phyloP scores from a whole-genome alignment of 2,797 vertebrate species.

The Okamejei kenojei region DNA sequence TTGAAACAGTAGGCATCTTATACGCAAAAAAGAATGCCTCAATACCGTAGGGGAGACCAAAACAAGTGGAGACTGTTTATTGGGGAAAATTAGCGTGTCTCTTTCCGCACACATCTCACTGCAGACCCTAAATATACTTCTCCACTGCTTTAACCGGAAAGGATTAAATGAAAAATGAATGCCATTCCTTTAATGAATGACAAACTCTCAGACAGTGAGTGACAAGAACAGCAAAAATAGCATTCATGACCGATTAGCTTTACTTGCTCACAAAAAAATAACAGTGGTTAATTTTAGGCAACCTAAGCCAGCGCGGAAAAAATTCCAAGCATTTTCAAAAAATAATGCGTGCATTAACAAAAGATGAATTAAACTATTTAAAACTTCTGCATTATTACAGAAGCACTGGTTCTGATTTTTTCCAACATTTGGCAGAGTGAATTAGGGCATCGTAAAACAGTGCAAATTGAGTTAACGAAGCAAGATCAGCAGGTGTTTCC shows the following conservation, averaged over 20 bases:
- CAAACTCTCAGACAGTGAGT: not conserved
- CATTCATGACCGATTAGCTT: not conserved
- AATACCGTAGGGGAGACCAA: not conserved
- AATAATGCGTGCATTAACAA: not conserved
- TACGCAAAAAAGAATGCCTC: not conserved
- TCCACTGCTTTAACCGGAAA: constrained; percentile 47
- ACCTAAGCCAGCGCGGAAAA: not conserved
- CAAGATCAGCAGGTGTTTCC: not conserved
- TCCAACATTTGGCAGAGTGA: not conserved
- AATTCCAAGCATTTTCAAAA: not conserved
- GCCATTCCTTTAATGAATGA: not conserved
- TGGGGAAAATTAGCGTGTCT: not conserved
- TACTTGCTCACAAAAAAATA: not conserved
- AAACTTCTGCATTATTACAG: not conserved
- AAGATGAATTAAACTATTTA: not conserved
- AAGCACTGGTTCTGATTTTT: not conserved
- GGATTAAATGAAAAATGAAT: constrained; percentile 41
- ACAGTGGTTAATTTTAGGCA: not conserved
- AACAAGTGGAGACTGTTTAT: not conserved
- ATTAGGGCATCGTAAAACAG: not conserved
- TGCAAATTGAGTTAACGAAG: not conserved
- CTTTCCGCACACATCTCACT: not conserved
- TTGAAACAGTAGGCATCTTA: not conserved
- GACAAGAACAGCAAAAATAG: constrained; percentile 6
- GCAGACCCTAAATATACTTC: not conserved